Evolutionary conservation across 92 coral and sea anemone species (phyloP), one percentile per base, ranked within the genome.

Genomic region (Blastomussa wellsi): DNA sequence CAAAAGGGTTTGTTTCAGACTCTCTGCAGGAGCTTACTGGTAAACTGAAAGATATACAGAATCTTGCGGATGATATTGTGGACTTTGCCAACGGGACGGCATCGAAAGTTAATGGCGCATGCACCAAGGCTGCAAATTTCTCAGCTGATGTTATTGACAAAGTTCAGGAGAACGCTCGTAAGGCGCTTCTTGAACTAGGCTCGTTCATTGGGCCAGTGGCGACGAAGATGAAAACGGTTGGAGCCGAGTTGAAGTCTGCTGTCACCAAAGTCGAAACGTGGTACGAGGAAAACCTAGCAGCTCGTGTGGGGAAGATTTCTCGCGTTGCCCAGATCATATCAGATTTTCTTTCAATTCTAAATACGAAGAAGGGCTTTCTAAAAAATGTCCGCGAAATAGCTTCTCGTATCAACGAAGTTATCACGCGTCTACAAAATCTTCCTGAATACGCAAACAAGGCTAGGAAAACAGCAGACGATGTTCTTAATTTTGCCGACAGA

Each of bases 381-480:
- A 87, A 86, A 72, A 77, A 77, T 3, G 95, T 95, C 11, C 87
- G 89, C 77, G 88, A 93, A 72, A 88, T 94, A 38, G 94, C 95
- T 15, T 72, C 66, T 14, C 86, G 89, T 47, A 80, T 96, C 44
- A 96, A 94, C 51, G 94, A 88, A 39, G 92, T 92, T 55, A 76
- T 95, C 1, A 41, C 79, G 72, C 88, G 87, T 52, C 76, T 96
- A 70, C 82, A 88, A 29, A 88, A 88, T 52, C 88, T 96, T 16
- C 99, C 99, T 24, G 91, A 85, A 37, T 93, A 96, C 74, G 98
- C 99, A 7, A 79, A 88, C 44, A 92, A 90, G 42, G 99, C 98
- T 17, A 92, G 95, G 53, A 88, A 93, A 73, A 88, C 92, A 48
- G 98, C 96, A 22, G 96, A 96, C 67, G 96, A 92, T 39, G 90